A percentile compares a stretch with the other conserved stretches of the same genome.
These are phyloP conservation scores for Solea solea DNA, from an alignment of 2,113 vertebrate species.

Conservation along the genomic window DNA sequence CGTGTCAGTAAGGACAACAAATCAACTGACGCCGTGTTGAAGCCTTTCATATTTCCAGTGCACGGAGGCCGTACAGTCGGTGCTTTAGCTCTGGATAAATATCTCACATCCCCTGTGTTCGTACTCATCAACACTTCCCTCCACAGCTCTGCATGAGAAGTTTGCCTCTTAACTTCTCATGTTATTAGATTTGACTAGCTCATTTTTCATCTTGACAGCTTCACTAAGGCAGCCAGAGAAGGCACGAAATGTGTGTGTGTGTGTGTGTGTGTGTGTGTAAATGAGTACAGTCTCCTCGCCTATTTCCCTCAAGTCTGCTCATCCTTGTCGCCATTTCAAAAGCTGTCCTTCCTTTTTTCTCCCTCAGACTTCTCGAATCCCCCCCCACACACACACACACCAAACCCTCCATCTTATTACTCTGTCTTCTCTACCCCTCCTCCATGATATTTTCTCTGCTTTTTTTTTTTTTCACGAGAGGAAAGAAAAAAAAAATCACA, in stretches of 20 bases:
- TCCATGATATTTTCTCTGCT: slow-evolving; percentile 15
- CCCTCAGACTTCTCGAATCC: neutral
- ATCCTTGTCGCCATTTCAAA: slow-evolving; percentile 40
- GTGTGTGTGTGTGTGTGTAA: slow-evolving; percentile 39
- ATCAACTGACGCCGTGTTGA: slow-evolving; percentile 18
- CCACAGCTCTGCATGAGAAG: slow-evolving; percentile 57
- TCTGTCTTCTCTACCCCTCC: slow-evolving; percentile 35
- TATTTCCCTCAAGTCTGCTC: slow-evolving; percentile 21
- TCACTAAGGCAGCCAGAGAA: slow-evolving; percentile 71
- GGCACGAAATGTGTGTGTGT: slow-evolving; percentile 40
- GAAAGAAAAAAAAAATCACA: slow-evolving; percentile 3
- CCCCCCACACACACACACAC: neutral
- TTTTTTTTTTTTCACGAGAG: slow-evolving; percentile 20
- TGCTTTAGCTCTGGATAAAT: slow-evolving; percentile 12
- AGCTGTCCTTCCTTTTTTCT: slow-evolving; percentile 8
- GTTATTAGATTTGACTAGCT: slow-evolving; percentile 74
- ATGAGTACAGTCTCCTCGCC: slow-evolving; percentile 20
- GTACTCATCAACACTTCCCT: slow-evolving; percentile 42
- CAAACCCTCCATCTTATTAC: slow-evolving; percentile 35
- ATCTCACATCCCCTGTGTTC: slow-evolving; percentile 18
- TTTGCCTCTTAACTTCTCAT: slow-evolving; percentile 59
- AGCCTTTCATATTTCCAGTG: slow-evolving; percentile 7
- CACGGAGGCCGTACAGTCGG: slow-evolving; percentile 3
- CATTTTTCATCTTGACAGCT: slow-evolving; percentile 78
- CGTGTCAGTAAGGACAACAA: neutral